Evolutionary conservation across 1,140 invertebrate species (phyloP).

Genomic region (Teleogryllus occipitalis): DNA sequence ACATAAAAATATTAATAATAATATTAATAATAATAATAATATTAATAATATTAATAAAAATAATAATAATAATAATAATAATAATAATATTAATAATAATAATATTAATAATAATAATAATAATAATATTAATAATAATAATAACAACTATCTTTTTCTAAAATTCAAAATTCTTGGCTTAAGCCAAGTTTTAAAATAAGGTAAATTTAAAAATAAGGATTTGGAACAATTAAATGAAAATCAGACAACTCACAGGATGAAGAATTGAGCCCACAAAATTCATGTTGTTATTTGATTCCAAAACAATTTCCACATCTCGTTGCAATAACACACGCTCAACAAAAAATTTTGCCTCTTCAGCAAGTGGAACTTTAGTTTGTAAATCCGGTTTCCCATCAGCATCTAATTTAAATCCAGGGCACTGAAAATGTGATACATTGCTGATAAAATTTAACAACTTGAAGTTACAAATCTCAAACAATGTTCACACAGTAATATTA

Average conservation of each 20-base stretch:
- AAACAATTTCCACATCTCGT: constrained; percentile 82
- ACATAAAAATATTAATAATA: neutral
- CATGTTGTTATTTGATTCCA: constrained; percentile 83
- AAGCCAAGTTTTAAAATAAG: too few relatives aligned
- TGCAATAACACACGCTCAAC: constrained; percentile 87
- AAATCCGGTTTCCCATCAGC: constrained; percentile 55
- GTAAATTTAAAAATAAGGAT: too few relatives aligned
- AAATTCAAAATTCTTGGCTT: neutral
- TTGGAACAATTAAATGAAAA: constrained; percentile 10
- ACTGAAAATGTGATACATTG: constrained; percentile 36
- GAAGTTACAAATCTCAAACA: too few relatives aligned
- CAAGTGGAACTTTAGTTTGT: constrained; percentile 49
- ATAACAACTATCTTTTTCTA: neutral
- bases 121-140: neutral
- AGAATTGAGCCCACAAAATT: constrained; percentile 90
- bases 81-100: too few relatives aligned
- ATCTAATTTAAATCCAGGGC: constrained; percentile 65
- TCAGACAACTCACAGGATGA: constrained; percentile 64
- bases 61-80: constrained; percentile 9
- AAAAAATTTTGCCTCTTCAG: constrained; percentile 81
- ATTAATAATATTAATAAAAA: neutral
- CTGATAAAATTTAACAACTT: too few relatives aligned
- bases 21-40: neutral
- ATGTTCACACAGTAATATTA: too few relatives aligned
- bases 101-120: too few relatives aligned